phyloP scores from a whole-genome alignment of 2,888 invertebrate species.

The Malachius bipustulatus region DNA sequence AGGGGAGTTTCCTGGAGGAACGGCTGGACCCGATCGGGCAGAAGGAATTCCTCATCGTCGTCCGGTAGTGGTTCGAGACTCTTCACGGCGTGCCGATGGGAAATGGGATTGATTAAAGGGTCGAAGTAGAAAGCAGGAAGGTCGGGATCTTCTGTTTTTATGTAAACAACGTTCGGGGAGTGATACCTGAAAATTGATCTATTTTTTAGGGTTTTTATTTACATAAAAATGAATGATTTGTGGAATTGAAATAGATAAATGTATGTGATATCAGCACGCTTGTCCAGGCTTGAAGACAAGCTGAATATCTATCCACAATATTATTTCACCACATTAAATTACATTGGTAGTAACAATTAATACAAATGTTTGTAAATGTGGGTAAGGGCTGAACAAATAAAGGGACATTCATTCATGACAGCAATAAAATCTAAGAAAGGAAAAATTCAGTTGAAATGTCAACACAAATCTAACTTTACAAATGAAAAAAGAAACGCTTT shows the following conservation, averaged over 20 bases:
- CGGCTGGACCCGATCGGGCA: conserved; percentile 84
- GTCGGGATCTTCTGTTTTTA: conserved; percentile 99
- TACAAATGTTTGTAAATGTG: no score
- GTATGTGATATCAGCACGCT: conserved; percentile 9
- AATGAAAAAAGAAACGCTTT: no score
- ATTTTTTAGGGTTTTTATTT: no score
- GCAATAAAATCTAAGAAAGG: no score
- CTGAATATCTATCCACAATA: conserved; percentile 41
- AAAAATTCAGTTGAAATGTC: no score
- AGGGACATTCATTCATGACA: no score
- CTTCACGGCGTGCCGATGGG: conserved; percentile 82
- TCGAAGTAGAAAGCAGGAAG: conserved; percentile 99
- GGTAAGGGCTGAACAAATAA: no score
- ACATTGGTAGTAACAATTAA: no score
- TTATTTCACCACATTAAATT: conserved; percentile 46
- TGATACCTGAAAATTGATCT: conserved; percentile 77
- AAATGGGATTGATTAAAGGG: conserved; percentile 97
- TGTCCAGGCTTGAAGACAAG: conserved; percentile 37
- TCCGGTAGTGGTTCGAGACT: conserved; percentile 76
- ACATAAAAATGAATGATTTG: no score
- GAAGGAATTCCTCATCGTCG: conserved; percentile 86
- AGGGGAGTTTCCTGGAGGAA: conserved; percentile 90
- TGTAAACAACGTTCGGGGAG: conserved; percentile 97
- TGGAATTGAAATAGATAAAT: no score
- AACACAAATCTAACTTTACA: no score